Conservation (phyloP, 2,113 vertebrate species). For the Nibea coibor region DNA sequence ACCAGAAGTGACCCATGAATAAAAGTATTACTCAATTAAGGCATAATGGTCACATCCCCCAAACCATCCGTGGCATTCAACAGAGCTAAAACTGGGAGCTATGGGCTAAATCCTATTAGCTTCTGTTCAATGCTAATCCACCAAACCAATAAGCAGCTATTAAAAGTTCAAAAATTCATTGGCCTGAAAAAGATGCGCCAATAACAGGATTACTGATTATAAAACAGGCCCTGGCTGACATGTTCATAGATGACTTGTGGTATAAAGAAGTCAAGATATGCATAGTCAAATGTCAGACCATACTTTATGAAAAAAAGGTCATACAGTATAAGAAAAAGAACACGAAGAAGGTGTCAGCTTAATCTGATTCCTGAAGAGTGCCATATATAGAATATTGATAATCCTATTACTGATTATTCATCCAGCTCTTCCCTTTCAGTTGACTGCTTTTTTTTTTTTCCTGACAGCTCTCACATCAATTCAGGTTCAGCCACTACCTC, state of each 20-base stretch:
- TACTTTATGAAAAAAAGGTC: not conserved
- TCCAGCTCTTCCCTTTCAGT: not conserved
- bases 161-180: constrained; percentile 69
- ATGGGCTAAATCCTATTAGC: constrained; percentile 78
- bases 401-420: not conserved
- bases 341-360: not conserved
- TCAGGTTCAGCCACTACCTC: no score
- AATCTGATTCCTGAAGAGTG: not conserved
- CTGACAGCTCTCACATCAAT: no score
- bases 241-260: constrained; percentile 28
- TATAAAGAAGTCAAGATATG: constrained; percentile 17
- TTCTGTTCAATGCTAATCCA: constrained; percentile 76
- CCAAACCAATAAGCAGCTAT: constrained; percentile 77
- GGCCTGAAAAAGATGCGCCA: constrained; percentile 56
- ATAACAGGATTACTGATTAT: constrained; percentile 75
- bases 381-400: not conserved
- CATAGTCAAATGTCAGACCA: not conserved
- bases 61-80: constrained; percentile 70
- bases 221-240: constrained; percentile 54
- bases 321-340: not conserved
- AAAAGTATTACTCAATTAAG: constrained; percentile 70
- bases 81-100: constrained; percentile 70
- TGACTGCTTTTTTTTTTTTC: not conserved
- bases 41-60: constrained; percentile 64
- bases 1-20: constrained; percentile 54